These are phyloP conservation scores for Lacanobia oleracea DNA, from an alignment of 2,888 invertebrate genomes.

Conservation along the genomic window DNA sequence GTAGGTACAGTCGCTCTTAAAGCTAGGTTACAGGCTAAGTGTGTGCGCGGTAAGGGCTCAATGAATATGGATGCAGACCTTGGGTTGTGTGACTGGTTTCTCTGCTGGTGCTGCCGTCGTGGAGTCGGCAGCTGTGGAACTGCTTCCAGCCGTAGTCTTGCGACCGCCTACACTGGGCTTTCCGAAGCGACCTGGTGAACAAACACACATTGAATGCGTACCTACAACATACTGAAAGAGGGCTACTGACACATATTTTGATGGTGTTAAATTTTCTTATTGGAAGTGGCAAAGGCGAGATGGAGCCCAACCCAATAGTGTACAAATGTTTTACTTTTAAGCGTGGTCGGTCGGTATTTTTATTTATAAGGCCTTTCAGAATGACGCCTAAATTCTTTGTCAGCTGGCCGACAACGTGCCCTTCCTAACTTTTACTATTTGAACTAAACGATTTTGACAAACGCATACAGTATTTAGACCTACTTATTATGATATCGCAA, in stretches of 20 bases:
- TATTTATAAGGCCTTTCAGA: background rate
- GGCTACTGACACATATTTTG: background rate
- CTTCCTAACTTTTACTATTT: background rate
- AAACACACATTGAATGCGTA: conserved; percentile 71
- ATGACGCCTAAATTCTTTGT: too few relatives aligned
- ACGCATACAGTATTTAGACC: conserved; percentile 5
- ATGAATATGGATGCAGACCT: conserved; percentile 77
- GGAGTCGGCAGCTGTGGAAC: conserved; percentile 59
- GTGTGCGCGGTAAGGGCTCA: conserved; percentile 36
- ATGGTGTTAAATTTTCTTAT: conserved; percentile 9
- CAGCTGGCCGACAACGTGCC: background rate
- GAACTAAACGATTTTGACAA: background rate
- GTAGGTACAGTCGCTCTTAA: conserved; percentile 60
- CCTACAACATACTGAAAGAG: conserved; percentile 31
- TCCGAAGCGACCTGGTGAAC: conserved; percentile 84
- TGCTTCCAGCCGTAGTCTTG: conserved; percentile 76
- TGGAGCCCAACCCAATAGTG: background rate
- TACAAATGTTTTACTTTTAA: background rate
- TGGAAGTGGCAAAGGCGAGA: conserved; percentile 27
- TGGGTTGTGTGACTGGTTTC: conserved; percentile 79
- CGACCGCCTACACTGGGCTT: conserved; percentile 81
- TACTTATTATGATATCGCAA: conserved; percentile 35
- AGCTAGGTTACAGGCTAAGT: conserved; percentile 34
- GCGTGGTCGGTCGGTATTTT: conserved; percentile 7
- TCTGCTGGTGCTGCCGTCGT: conserved; percentile 73